These are phyloP conservation scores for Sternotherus odoratus DNA, from an alignment of 2,797 vertebrate genomes.

Conservation along the genomic window DNA sequence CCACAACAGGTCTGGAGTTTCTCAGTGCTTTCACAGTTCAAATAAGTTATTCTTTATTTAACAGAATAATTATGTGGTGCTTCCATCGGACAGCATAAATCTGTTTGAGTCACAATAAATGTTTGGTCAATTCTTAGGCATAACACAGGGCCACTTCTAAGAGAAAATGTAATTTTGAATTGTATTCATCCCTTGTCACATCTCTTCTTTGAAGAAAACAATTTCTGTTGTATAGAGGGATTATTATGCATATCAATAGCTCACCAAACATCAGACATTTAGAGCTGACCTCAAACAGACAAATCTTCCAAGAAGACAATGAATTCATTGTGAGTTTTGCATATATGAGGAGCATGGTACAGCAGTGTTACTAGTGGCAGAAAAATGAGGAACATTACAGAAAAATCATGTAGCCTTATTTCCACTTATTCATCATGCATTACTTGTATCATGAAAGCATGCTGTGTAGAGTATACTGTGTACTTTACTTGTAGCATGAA, in stretches of 20 bases:
- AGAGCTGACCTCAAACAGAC: not conserved
- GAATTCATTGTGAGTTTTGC: not conserved
- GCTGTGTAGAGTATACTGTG: accelerated
- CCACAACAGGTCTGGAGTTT: not conserved
- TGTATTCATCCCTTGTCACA: not conserved
- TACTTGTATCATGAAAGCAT: not conserved
- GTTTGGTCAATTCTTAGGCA: not conserved
- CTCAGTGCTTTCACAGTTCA: not conserved
- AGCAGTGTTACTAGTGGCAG: not conserved
- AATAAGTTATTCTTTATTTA: not conserved
- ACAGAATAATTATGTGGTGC: not conserved
- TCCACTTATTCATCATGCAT: not conserved
- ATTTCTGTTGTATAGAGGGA: accelerated
- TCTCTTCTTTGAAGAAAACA: not conserved
- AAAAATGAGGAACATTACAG: not conserved
- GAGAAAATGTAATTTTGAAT: not conserved
- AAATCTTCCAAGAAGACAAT: not conserved
- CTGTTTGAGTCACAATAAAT: not conserved
- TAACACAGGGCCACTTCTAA: not conserved
- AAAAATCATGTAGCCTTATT: not conserved
- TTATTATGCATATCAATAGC: not conserved
- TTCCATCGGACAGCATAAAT: not conserved
- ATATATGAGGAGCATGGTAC: not conserved
- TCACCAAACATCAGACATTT: not conserved
- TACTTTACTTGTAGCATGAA: not conserved